Conservation (phyloP, 2,888 invertebrate genomes). For the Amphipoea oculea region DNA sequence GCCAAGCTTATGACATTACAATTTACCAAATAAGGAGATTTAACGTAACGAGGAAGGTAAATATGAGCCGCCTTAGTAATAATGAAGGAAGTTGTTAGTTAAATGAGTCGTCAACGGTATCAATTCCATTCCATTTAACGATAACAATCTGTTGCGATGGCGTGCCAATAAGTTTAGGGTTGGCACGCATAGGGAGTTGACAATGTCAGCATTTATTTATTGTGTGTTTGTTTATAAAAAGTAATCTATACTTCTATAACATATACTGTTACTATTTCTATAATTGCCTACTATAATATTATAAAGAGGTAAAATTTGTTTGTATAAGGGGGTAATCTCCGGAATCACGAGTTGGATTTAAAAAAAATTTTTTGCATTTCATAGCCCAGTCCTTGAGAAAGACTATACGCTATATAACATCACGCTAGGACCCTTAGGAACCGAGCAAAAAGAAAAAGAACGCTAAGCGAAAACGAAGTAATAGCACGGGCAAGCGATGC, state of each 20-base stretch:
- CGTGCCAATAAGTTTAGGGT: slow-evolving; percentile 51
- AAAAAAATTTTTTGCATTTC: no score
- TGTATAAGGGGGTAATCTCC: no score
- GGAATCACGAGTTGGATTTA: no score
- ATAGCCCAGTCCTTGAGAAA: no score
- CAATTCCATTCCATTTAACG: slow-evolving; percentile 55
- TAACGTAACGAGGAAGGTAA: slow-evolving; percentile 36
- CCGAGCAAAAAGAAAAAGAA: no score
- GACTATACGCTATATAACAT: no score
- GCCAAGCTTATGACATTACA: not conserved
- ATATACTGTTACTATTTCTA: no score
- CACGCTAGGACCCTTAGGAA: no score
- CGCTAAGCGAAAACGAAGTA: no score
- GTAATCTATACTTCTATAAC: not conserved
- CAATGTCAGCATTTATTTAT: not conserved
- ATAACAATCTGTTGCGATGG: slow-evolving; percentile 57
- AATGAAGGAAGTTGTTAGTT: slow-evolving; percentile 55
- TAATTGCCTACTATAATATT: no score
- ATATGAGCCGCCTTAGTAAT: slow-evolving; percentile 34
- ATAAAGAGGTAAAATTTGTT: no score
- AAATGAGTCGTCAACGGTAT: slow-evolving; percentile 60
- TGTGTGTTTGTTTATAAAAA: not conserved
- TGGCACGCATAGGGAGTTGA: slow-evolving; percentile 1
- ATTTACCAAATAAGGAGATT: slow-evolving; percentile 26
- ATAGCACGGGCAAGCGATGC: no score